phyloP scores from a whole-genome alignment of 1,140 invertebrate species.

The Cherax destructor region DNA sequence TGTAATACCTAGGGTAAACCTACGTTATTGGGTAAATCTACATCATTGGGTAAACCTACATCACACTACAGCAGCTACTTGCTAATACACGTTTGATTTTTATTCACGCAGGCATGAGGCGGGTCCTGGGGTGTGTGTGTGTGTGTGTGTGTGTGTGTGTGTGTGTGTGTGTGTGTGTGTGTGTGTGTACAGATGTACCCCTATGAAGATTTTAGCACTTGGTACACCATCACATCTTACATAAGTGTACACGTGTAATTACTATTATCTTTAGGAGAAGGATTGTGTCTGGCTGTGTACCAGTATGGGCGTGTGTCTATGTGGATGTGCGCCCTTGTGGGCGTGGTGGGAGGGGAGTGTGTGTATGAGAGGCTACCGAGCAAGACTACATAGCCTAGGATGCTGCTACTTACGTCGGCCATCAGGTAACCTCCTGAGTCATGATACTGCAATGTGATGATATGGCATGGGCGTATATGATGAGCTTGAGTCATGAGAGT shows the following conservation, averaged over 20 bases:
- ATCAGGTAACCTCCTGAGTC: too few relatives aligned
- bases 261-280: background rate
- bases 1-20: background rate
- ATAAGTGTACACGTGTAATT: background rate
- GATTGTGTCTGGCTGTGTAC: background rate
- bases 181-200: background rate
- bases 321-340: background rate
- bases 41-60: background rate
- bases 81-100: background rate
- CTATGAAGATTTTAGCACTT: too few relatives aligned
- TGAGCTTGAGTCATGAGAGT: too few relatives aligned
- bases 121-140: background rate
- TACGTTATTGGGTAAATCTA: background rate
- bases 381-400: background rate
- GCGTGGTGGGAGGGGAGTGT: too few relatives aligned
- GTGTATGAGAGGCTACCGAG: too few relatives aligned
- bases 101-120: background rate
- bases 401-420: too few relatives aligned
- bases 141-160: background rate
- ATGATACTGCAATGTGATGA: too few relatives aligned
- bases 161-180: background rate
- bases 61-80: background rate
- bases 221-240: too few relatives aligned
- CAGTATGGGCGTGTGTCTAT: background rate
- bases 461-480: too few relatives aligned